phyloP scores from a whole-genome alignment of 2,113 vertebrate species.

The Oncorhynchus clarkii region DNA sequence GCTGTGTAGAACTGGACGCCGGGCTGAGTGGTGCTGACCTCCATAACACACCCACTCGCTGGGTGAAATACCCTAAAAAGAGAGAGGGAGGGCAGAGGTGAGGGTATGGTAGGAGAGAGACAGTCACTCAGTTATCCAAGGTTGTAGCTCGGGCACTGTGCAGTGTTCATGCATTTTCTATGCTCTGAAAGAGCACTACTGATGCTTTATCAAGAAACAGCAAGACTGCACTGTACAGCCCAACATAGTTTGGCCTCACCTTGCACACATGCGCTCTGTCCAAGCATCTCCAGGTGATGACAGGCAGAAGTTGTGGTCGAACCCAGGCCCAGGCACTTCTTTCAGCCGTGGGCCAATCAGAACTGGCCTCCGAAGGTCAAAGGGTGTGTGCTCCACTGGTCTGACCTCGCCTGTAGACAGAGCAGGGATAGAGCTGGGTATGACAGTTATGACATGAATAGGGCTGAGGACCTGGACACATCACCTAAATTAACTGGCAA shows the following conservation, averaged over 20 bases:
- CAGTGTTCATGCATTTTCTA: too few species aligned
- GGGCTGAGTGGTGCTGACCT: conserved; percentile 87
- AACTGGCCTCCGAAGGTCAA: conserved; percentile 83
- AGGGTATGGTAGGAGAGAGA: not conserved
- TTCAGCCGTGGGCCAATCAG: conserved; percentile 83
- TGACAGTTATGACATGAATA: too few species aligned
- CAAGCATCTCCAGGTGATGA: conserved; percentile 51
- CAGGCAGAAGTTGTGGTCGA: conserved; percentile 96
- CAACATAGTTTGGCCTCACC: conserved; percentile 63
- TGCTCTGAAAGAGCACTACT: not conserved
- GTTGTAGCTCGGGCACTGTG: too few species aligned
- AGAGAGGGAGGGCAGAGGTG: not conserved
- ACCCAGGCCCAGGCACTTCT: conserved; percentile 76
- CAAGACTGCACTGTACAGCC: not conserved
- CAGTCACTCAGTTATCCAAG: too few species aligned
- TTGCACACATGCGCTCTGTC: conserved; percentile 65
- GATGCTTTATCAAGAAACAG: not conserved
- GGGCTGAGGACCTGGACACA: too few species aligned
- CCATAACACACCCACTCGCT: conserved; percentile 81
- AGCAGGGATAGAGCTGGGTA: too few species aligned
- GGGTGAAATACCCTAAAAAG: conserved; percentile 58
- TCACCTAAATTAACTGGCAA: too few species aligned
- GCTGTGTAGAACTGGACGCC: conserved; percentile 95
- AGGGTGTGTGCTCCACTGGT: conserved; percentile 78
- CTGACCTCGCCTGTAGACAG: conserved; percentile 79